Evolutionary conservation across 2,888 invertebrate species (phyloP).

Genomic region (Tachina fera): DNA sequence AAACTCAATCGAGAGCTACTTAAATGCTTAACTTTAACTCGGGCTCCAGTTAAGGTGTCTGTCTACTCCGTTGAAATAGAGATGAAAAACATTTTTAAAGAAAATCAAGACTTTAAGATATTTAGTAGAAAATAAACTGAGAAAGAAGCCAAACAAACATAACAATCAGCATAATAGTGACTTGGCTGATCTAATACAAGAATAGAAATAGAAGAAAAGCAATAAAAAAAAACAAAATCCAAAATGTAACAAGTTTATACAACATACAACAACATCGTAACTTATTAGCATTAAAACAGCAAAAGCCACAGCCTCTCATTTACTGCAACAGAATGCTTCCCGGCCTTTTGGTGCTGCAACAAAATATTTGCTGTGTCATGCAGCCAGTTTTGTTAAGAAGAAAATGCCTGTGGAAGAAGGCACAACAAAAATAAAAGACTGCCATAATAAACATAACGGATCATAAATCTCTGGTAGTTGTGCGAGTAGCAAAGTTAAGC

Average conservation of each 20-base stretch:
- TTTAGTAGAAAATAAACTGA: not conserved
- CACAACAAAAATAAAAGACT: constrained; percentile 28
- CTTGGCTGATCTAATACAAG: not conserved
- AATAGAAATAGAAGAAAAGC: constrained; percentile 13
- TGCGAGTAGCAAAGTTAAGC: constrained; percentile 8
- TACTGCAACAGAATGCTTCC: not conserved
- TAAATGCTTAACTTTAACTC: constrained; percentile 64
- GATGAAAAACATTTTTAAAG: constrained; percentile 49
- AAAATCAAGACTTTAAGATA: constrained; percentile 39
- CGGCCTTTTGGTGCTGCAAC: not conserved
- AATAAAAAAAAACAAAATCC: constrained; percentile 11
- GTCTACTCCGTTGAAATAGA: constrained; percentile 61
- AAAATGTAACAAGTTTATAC: constrained; percentile 58
- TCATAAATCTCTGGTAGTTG: constrained; percentile 67
- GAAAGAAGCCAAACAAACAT: constrained; percentile 53
- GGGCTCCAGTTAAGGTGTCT: constrained; percentile 51
- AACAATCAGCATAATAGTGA: constrained; percentile 64
- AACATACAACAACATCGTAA: constrained; percentile 8
- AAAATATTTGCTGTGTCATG: constrained; percentile 3
- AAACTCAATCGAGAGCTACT: constrained; percentile 69
- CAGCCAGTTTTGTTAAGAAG: constrained; percentile 39
- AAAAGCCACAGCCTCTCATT: constrained; percentile 10
- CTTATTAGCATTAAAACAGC: not conserved
- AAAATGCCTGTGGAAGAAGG: constrained; percentile 26
- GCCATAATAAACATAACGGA: constrained; percentile 71